phyloP scores from a whole-genome alignment of 2,888 invertebrate species.

The Patella ulyssiponensis region DNA sequence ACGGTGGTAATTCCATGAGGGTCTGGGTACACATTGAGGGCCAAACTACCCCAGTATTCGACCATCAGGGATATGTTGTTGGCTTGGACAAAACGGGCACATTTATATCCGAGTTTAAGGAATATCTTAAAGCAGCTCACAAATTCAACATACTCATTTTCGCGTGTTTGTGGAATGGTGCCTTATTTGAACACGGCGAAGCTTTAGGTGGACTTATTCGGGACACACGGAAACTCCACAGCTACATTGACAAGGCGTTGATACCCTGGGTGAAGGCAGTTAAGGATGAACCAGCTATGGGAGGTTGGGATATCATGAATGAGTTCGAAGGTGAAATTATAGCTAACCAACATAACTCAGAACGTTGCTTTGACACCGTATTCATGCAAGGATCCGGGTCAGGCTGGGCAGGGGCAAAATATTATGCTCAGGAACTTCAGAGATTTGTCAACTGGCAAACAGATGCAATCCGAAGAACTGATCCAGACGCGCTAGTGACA shows the following conservation, averaged over 20 bases:
- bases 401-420: constrained; percentile 45
- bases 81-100: constrained; percentile 38
- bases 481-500: constrained; percentile 44
- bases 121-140: constrained; percentile 41
- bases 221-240: constrained; percentile 42
- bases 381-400: constrained; percentile 38
- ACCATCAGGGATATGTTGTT: constrained; percentile 47
- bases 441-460: constrained; percentile 53
- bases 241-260: constrained; percentile 48
- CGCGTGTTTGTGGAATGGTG: constrained; percentile 48
- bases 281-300: constrained; percentile 44
- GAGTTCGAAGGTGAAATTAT: constrained; percentile 46
- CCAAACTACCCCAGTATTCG: constrained; percentile 13
- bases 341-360: constrained; percentile 24
- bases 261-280: constrained; percentile 45
- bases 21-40: constrained; percentile 61
- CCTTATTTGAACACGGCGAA: constrained; percentile 17
- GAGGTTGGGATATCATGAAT: constrained; percentile 53
- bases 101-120: constrained; percentile 41
- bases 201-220: constrained; percentile 41
- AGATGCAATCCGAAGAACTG: constrained; percentile 43
- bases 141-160: constrained; percentile 43
- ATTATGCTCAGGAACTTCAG: constrained; percentile 49
- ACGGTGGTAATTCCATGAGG: constrained; percentile 40
- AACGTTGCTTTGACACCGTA: constrained; percentile 47